phyloP scores from a whole-genome alignment of 1,140 invertebrate genomes.

The Drosophila mayri region DNA sequence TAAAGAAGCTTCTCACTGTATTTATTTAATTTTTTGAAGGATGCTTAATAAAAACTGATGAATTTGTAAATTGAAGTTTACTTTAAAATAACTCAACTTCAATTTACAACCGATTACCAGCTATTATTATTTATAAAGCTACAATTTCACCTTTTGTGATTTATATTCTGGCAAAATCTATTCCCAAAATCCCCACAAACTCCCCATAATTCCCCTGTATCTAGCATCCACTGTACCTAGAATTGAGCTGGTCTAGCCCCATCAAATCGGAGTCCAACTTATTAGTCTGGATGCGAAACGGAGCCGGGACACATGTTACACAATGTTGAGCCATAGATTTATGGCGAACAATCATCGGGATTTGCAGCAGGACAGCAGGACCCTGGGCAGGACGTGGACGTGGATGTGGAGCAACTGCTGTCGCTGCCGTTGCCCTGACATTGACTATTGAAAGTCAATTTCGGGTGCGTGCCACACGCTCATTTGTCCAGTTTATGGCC shows the following conservation, averaged over 20 bases:
- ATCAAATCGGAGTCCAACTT: slow-evolving; percentile 46
- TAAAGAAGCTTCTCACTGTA: background rate
- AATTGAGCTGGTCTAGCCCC: slow-evolving; percentile 18
- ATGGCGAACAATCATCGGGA: slow-evolving; percentile 75
- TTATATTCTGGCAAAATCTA: background rate
- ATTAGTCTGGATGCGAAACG: slow-evolving; percentile 50
- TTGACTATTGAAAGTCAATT: slow-evolving; percentile 83
- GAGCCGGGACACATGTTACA: slow-evolving; percentile 57
- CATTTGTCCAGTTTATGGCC: slow-evolving; percentile 81
- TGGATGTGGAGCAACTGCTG: slow-evolving; percentile 31
- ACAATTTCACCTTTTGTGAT: too few species aligned
- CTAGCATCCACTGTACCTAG: background rate
- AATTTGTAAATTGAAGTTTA: background rate
- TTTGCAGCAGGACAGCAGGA: slow-evolving; percentile 44
- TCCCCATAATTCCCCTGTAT: background rate
- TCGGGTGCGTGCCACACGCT: slow-evolving; percentile 79
- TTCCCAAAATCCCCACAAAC: background rate
- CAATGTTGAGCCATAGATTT: slow-evolving; percentile 77
- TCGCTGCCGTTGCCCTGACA: slow-evolving; percentile 19
- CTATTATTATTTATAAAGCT: background rate
- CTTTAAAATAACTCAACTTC: background rate
- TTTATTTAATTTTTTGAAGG: background rate
- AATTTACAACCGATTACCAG: background rate
- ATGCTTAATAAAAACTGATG: fast-evolving
- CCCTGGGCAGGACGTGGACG: slow-evolving; percentile 6